Conservation (phyloP, 2,113 vertebrate genomes). For the Mohoua ochrocephala region DNA sequence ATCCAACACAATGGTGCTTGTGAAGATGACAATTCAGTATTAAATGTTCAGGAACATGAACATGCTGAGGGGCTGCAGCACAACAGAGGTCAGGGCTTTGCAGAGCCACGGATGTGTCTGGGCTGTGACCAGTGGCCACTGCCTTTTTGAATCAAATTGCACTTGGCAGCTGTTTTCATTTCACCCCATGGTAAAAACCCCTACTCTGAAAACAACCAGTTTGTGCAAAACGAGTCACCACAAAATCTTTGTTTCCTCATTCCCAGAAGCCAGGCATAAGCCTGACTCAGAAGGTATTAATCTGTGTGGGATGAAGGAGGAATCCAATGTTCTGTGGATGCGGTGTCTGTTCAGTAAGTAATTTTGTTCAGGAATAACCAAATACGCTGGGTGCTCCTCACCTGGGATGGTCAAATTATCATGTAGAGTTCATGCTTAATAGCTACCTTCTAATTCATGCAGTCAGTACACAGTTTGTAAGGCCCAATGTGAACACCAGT, state of each 20-base stretch:
- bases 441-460: not conserved
- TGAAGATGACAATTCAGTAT: not conserved
- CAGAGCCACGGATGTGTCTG: accelerated
- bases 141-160: not conserved
- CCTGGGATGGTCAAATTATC: not conserved
- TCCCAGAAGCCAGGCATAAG: not conserved
- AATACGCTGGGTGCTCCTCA: not conserved
- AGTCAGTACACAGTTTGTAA: not conserved
- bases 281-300: not conserved
- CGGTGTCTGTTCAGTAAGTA: not conserved
- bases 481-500: not conserved
- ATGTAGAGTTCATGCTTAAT: not conserved
- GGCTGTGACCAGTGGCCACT: not conserved
- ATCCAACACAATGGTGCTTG: not conserved
- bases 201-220: not conserved
- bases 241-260: not conserved
- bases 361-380: not conserved
- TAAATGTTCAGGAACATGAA: not conserved
- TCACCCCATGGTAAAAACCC: not conserved
- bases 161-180: not conserved
- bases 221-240: not conserved
- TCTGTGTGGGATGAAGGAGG: not conserved
- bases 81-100: not conserved
- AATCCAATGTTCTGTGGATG: not conserved
- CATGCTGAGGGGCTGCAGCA: not conserved